phyloP scores from a whole-genome alignment of 2,797 vertebrate species.

The Melanotaenia pygmaea region DNA sequence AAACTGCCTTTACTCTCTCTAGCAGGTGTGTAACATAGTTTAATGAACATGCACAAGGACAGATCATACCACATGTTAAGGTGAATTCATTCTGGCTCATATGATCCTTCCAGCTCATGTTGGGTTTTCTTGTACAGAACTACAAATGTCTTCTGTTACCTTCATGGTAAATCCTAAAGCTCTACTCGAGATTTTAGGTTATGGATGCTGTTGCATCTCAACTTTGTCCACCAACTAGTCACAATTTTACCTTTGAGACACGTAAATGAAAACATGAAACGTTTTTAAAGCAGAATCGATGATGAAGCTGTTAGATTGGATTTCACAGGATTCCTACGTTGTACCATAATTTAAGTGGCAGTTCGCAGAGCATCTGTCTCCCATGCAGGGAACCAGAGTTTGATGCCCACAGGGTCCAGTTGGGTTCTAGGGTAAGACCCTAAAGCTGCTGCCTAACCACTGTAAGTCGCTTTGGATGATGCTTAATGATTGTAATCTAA shows the following conservation, averaged over 20 bases:
- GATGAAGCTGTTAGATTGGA: neutral
- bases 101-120: neutral
- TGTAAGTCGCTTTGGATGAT: too few species aligned
- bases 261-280: neutral
- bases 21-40: neutral
- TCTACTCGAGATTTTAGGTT: neutral
- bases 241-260: neutral
- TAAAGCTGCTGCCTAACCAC: too few species aligned
- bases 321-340: neutral
- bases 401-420: too few species aligned
- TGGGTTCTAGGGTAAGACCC: too few species aligned
- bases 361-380: too few species aligned
- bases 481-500: too few species aligned
- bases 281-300: too few species aligned
- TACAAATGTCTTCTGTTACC: neutral
- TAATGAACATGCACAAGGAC: neutral
- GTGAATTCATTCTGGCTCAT: neutral
- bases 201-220: neutral
- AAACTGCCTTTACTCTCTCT: neutral
- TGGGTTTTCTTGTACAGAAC: neutral
- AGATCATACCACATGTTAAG: neutral
- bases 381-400: too few species aligned
- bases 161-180: neutral
- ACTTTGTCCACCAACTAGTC: too few species aligned
- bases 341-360: too few species aligned